A percentile compares a stretch with the other conserved stretches of the same genome.
Evolutionary conservation across 2,113 vertebrate genomes (phyloP).

Genomic region (Nothocercus julius): DNA sequence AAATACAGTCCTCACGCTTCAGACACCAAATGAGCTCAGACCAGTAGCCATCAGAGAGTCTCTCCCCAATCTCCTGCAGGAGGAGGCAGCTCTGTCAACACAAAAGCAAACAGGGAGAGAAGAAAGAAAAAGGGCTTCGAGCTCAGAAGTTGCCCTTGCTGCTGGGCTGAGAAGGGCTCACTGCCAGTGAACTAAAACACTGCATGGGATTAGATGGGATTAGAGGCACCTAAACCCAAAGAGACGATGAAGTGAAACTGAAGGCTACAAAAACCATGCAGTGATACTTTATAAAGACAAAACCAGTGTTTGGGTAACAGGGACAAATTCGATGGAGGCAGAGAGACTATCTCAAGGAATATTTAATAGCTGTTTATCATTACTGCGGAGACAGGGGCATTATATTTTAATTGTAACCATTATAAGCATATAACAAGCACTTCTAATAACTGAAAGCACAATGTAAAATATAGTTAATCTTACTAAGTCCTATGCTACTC

Average conservation of each 20-base stretch:
- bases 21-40: neutral
- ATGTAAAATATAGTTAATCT: conserved; percentile 40
- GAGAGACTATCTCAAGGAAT: neutral
- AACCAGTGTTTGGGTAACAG: neutral
- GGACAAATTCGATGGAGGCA: neutral
- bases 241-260: neutral
- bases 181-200: neutral
- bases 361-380: neutral
- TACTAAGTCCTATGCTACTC: neutral
- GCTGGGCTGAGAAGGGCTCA: neutral
- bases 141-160: neutral
- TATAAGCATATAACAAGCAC: conserved; percentile 5
- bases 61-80: neutral
- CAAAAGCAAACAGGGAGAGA: neutral
- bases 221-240: neutral
- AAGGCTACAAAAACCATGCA: neutral
- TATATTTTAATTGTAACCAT: conserved; percentile 28
- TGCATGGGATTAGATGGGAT: neutral
- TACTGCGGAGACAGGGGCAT: neutral
- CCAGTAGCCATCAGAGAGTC: neutral
- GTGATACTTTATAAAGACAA: rapidly evolving
- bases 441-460: conserved; percentile 27
- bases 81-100: neutral
- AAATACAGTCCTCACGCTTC: neutral
- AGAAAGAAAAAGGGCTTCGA: neutral